Evolutionary conservation across 2,888 invertebrate species (phyloP), one percentile per base, ranked within the genome.

Genomic region (Azorinus chamasolen): DNA sequence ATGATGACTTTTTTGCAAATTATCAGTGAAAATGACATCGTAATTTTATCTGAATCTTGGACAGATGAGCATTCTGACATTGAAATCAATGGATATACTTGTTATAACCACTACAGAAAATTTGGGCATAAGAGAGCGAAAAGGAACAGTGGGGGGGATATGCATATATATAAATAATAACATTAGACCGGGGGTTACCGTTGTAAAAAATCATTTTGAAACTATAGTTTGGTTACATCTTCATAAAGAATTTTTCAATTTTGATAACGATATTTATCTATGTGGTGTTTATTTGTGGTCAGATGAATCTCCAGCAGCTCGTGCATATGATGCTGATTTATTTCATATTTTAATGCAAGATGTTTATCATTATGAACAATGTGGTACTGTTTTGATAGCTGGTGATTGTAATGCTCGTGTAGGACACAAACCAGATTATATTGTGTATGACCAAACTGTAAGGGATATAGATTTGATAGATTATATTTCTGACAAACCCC

Each of bases 11-110:
- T 61, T 2, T n/a, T 8, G 3, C 3, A 16, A 4, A 46, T 48
- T n/a, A 12, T 61, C 4, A 48, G 14, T 10, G 18, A 48, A 16
- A 27, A 48, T 45, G 48, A 61, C 12, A 48, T 61, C 16, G 20
- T 48, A 14, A 24, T 61, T n/a, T 61, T 61, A 27, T 10, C 14
- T 25, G 61, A 61, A 61, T 6, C 46, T 3, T 61, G 61, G 61
- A 48, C 61, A 8, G 32, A 48, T 18, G 12, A 39, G n/a, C 24
- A 45, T 12, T 12, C 5, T n/a, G 8, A 5, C 5, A 46, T 46
- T 32, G 46, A 61, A 18, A 20, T 57, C 22, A 2, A 12, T 12
- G 57, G 57, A 12, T 57, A 18, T 41, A 3, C 22, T 32, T 41
- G 41, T 41, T 43, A 6, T 16, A 41, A 57, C 24, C 41, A 41